These are phyloP conservation scores for Leptocoma aspasia DNA, from an alignment of 2,113 vertebrate genomes.

Conservation along the genomic window DNA sequence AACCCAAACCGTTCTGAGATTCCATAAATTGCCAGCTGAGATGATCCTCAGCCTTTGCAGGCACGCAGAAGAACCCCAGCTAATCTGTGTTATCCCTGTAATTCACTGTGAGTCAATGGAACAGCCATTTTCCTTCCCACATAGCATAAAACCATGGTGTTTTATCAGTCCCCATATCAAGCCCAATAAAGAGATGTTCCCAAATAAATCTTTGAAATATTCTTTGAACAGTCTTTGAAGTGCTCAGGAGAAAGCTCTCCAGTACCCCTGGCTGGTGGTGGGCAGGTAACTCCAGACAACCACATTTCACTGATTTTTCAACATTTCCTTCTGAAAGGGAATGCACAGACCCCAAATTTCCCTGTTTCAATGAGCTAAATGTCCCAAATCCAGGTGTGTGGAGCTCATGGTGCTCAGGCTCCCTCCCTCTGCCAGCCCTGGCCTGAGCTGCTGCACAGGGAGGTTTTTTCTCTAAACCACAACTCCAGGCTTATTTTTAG, in stretches of 20 bases:
- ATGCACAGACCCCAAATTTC: neutral
- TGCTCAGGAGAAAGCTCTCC: neutral
- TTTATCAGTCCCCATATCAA: neutral
- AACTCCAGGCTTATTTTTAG: neutral
- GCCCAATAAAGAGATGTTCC: neutral
- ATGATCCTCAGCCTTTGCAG: neutral
- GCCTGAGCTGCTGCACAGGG: neutral
- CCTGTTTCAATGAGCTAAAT: accelerated
- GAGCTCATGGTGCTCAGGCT: neutral
- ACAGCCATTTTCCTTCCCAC: neutral
- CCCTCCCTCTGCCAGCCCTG: neutral
- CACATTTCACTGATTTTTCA: too few species aligned
- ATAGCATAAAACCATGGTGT: accelerated
- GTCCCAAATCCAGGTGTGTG: accelerated
- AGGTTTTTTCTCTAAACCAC: neutral
- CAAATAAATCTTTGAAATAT: neutral
- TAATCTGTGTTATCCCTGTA: neutral
- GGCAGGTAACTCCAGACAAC: neutral
- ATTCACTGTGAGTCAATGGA: neutral
- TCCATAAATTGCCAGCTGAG: neutral
- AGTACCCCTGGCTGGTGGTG: neutral
- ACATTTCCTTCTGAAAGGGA: neutral
- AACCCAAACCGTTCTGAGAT: neutral
- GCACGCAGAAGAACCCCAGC: neutral
- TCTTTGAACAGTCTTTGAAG: neutral